Percentiles rank a stretch among this genome's conserved stretches.
Conservation (phyloP, 2,113 vertebrate genomes). For the Psammodynastes pulverulentus region DNA sequence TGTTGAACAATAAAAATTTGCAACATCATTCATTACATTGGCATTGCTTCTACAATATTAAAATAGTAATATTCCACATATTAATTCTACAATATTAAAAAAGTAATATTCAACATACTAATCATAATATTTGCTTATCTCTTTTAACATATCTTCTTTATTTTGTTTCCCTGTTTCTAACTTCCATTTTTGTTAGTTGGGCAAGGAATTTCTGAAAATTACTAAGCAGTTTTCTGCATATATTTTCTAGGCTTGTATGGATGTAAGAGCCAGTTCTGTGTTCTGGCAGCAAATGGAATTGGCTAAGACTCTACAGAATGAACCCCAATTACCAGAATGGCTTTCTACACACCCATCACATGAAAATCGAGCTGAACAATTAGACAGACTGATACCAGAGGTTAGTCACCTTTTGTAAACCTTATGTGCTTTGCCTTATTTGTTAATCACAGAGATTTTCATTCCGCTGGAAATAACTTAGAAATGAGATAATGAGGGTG, state of each 20-base stretch:
- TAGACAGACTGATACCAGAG: constrained; percentile 87
- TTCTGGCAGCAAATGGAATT: constrained; percentile 95
- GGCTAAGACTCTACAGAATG: constrained; percentile 68
- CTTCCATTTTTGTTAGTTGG: too few species aligned
- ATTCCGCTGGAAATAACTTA: neutral
- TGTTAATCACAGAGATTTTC: neutral
- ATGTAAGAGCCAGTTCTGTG: constrained; percentile 86
- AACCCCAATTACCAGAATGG: constrained; percentile 82
- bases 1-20: too few species aligned
- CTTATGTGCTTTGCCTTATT: neutral
- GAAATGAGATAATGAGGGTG: neutral
- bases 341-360: constrained; percentile 95
- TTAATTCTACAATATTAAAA: too few species aligned
- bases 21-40: too few species aligned
- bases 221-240: fast-evolving
- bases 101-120: too few species aligned
- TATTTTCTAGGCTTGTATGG: constrained; percentile 84
- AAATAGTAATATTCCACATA: too few species aligned
- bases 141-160: too few species aligned
- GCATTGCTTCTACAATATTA: too few species aligned
- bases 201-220: neutral
- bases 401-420: constrained; percentile 64
- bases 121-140: too few species aligned
- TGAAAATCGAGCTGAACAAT: constrained; percentile 76
- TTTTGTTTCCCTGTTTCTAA: too few species aligned